A percentile compares a stretch with the other conserved stretches of the same genome.
Evolutionary conservation across 92 coral and sea anemone genomes (phyloP).

Genomic region (Metridium senile): DNA sequence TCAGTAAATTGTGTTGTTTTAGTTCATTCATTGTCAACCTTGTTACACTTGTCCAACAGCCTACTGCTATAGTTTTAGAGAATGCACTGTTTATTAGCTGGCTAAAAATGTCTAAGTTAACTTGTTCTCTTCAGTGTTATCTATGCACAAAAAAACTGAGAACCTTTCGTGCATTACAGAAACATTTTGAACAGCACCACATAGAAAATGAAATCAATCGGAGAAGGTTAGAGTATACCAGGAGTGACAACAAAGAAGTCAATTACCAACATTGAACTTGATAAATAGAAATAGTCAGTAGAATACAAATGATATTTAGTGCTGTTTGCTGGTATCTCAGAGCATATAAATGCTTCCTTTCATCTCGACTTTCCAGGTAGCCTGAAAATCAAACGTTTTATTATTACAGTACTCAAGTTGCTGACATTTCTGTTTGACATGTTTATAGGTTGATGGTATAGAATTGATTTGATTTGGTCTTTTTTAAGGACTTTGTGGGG

Average conservation of each 20-base stretch:
- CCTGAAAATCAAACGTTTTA: too few relatives aligned
- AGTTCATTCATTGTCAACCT: too few relatives aligned
- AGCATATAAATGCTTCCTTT: constrained; percentile 23
- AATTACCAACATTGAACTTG: not conserved
- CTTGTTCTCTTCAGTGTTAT: not conserved
- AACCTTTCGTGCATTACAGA: constrained; percentile 1
- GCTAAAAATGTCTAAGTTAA: not conserved
- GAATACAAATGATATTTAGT: constrained; percentile 1
- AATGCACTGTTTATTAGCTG: not conserved
- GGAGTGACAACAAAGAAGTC: not conserved
- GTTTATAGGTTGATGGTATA: constrained; percentile 18
- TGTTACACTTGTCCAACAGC: too few relatives aligned
- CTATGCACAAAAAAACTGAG: not conserved
- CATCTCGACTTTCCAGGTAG: constrained; percentile 22
- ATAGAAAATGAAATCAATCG: not conserved
- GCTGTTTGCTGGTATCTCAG: constrained; percentile 25
- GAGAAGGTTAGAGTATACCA: not conserved
- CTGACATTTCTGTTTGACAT: too few relatives aligned
- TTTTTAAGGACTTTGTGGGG: not conserved
- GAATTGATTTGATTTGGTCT: not conserved
- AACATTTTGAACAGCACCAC: constrained; percentile 5
- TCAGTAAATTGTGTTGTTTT: not conserved
- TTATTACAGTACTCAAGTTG: too few relatives aligned
- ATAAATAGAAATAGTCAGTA: not conserved
- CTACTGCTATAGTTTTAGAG: too few relatives aligned